phyloP scores from a whole-genome alignment of 2,797 vertebrate genomes.

The Hapalemur alaotrensis region DNA sequence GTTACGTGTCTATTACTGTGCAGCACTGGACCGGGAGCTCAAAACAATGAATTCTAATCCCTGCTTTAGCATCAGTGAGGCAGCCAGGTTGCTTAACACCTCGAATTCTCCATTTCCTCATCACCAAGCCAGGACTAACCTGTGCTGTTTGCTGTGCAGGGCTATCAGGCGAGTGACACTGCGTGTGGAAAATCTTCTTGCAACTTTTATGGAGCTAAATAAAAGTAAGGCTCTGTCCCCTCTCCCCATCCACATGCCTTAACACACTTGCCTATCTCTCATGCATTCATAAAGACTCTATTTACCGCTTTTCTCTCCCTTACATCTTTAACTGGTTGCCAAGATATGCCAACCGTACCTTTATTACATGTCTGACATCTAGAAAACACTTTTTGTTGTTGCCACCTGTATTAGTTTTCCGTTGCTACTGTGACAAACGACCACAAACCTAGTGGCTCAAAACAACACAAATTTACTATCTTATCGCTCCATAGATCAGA shows the following conservation, averaged over 20 bases:
- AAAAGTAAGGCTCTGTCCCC: not conserved
- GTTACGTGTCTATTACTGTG: not conserved
- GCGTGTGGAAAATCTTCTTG: not conserved
- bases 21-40: not conserved
- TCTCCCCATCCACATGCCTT: not conserved
- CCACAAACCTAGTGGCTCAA: not conserved
- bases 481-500: not conserved
- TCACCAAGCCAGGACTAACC: not conserved
- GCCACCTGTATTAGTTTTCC: not conserved
- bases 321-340: not conserved
- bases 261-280: not conserved
- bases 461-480: not conserved
- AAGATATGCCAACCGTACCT: not conserved
- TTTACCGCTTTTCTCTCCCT: not conserved
- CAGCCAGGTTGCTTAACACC: not conserved
- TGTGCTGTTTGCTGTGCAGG: not conserved
- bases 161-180: not conserved
- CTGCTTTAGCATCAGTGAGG: not conserved
- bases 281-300: not conserved
- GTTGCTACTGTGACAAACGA: not conserved
- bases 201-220: not conserved
- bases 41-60: not conserved
- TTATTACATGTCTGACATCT: not conserved
- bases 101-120: not conserved
- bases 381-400: not conserved